A percentile compares a stretch with the other conserved stretches of the same genome.
These are phyloP conservation scores for Mya arenaria DNA, from an alignment of 1,140 invertebrate genomes.

Conservation along the genomic window DNA sequence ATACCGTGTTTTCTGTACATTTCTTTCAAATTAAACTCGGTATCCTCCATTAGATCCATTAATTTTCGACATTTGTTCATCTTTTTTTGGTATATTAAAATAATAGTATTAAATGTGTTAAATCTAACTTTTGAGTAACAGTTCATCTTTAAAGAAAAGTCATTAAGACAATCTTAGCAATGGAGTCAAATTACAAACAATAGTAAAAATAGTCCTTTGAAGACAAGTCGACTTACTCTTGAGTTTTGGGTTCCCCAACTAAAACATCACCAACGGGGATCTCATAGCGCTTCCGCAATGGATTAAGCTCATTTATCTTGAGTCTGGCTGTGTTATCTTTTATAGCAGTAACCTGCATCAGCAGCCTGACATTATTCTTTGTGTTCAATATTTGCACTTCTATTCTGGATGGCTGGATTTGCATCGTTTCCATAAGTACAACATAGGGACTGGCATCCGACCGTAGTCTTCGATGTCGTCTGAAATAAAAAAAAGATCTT, in stretches of 20 bases:
- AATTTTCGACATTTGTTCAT: too few species aligned
- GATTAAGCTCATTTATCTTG: slow-evolving; percentile 91
- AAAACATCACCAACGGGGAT: slow-evolving; percentile 87
- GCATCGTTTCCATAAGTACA: slow-evolving; percentile 87
- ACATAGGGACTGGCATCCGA: slow-evolving; percentile 89
- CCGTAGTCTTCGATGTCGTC: slow-evolving; percentile 89
- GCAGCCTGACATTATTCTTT: slow-evolving; percentile 85
- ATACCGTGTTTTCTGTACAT: too few species aligned
- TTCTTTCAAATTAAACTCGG: too few species aligned
- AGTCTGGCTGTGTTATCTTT: slow-evolving; percentile 90
- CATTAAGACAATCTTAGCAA: too few species aligned
- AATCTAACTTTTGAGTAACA: too few species aligned
- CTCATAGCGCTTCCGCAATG: slow-evolving; percentile 90
- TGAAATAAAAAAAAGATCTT: too few species aligned
- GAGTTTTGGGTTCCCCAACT: slow-evolving; percentile 86
- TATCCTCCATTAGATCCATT: too few species aligned
- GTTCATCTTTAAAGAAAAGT: neutral
- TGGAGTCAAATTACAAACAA: neutral
- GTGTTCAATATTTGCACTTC: slow-evolving; percentile 88
- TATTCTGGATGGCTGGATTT: slow-evolving; percentile 82
- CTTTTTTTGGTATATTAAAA: too few species aligned
- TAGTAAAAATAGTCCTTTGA: neutral
- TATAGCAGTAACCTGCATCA: slow-evolving; percentile 88
- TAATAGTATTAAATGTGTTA: too few species aligned
- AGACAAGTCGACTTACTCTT: slow-evolving; percentile 83